phyloP scores from a whole-genome alignment of 2,113 vertebrate genomes.

The Ciconia boyciana region DNA sequence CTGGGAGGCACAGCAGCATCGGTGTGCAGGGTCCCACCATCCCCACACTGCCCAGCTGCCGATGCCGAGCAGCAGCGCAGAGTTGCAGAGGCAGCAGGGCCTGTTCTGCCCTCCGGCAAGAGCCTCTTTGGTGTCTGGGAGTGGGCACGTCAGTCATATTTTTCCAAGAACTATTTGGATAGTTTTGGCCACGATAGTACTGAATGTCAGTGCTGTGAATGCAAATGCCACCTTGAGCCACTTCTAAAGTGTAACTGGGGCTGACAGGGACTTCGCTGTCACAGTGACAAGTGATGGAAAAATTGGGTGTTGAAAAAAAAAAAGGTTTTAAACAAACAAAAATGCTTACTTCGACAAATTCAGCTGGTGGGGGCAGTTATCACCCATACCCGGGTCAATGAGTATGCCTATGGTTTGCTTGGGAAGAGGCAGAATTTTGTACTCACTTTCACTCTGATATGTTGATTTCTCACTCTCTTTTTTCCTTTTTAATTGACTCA shows the following conservation, averaged over 20 bases:
- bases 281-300: background rate
- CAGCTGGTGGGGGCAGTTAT: background rate
- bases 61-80: background rate
- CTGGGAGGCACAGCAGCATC: background rate
- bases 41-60: accelerated
- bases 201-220: background rate
- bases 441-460: background rate
- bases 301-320: background rate
- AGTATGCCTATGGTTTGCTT: background rate
- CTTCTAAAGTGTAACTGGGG: background rate
- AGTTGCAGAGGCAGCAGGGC: background rate
- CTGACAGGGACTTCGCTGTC: background rate
- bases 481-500: background rate
- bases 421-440: background rate
- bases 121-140: background rate
- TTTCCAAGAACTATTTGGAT: background rate
- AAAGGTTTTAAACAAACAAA: background rate
- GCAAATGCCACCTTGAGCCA: background rate
- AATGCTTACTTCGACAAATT: background rate
- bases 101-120: background rate
- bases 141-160: accelerated
- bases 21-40: accelerated
- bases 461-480: background rate
- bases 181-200: background rate
- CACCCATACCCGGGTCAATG: no score